Evolutionary conservation across 2,113 vertebrate genomes (phyloP).

Genomic region (Antigone vipio): DNA sequence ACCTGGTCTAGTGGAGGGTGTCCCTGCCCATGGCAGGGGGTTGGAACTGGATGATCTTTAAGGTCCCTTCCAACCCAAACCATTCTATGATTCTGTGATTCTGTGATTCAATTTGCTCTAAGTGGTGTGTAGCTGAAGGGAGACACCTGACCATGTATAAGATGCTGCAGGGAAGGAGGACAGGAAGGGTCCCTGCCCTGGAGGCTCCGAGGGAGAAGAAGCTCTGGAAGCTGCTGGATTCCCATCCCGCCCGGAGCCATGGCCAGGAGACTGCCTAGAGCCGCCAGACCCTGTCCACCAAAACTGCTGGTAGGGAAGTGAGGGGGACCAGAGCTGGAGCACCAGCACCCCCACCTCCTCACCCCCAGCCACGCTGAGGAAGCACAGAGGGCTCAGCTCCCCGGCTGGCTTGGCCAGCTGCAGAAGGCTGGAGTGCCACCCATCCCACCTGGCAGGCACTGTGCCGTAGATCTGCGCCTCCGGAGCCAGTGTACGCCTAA

Average conservation of each 20-base stretch:
- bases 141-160: background rate
- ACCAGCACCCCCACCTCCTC: background rate
- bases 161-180: background rate
- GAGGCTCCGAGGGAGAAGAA: background rate
- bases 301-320: background rate
- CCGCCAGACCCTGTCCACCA: background rate
- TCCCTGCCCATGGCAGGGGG: too few relatives aligned
- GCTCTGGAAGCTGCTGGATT: background rate
- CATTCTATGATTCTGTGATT: too few relatives aligned
- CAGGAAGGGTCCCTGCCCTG: background rate
- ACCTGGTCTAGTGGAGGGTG: too few relatives aligned
- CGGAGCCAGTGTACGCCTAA: background rate
- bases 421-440: background rate
- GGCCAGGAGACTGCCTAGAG: background rate
- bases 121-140: background rate
- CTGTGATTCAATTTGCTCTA: background rate
- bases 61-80: too few relatives aligned
- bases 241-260: background rate
- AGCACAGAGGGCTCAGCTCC: background rate
- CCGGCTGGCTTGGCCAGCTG: background rate
- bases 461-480: fast-evolving
- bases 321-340: background rate
- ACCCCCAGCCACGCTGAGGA: background rate
- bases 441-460: fast-evolving
- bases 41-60: too few relatives aligned